Base-by-base conservation (phyloP, 2,888 invertebrate genomes). In the Trichopria drosophilae region DNA sequence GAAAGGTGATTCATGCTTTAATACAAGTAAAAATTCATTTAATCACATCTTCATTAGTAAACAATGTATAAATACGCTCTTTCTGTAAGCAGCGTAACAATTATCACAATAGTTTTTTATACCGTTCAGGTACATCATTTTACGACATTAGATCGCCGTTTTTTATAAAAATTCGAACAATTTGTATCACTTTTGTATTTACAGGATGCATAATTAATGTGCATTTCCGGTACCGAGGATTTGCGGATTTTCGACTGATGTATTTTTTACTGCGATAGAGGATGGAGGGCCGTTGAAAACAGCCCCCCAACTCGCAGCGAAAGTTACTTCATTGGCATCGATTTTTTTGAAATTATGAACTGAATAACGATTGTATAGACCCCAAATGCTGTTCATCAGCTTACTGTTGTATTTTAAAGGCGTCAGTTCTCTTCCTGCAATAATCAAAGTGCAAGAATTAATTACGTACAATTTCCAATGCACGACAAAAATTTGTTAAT, bases 381-480 rank as follows among this genome's bases (percentile, higher is more conserved):
- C 90, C 92, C 92, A 92, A 72, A 92, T 90, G 76, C 90, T 89
- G 73, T 90, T 90, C 92, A 92, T 92, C 70, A 90, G 75, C 75
- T 90, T 91, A 73, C 87, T 87, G 76, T 86, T 91, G 77, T 92
- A 92, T 69, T 89, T 87, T 52, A 85, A 75, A 13, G 88, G 88
- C 5, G 82, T 81, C 40, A 84, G 78, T 67, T 87, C 86, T 66
- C 79, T 79, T 55, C 80, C 85, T 86, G 75, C 24, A 79, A 78
- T n/a, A n/a, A n/a, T n/a, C n/a, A n/a, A n/a, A n/a, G n/a, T n/a
- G n/a, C n/a, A n/a, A n/a, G n/a, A n/a, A 12, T 16, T 7, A 15
- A 20, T 60, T 63, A 43, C 65, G 65, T 20, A 66, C 4, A 18
- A 42, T 49, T 18, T 58, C 57, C 35, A 15, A 12, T 31, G 22